Evolutionary conservation across 2,113 vertebrate species (phyloP).

Genomic region (Cebidichthys violaceus): DNA sequence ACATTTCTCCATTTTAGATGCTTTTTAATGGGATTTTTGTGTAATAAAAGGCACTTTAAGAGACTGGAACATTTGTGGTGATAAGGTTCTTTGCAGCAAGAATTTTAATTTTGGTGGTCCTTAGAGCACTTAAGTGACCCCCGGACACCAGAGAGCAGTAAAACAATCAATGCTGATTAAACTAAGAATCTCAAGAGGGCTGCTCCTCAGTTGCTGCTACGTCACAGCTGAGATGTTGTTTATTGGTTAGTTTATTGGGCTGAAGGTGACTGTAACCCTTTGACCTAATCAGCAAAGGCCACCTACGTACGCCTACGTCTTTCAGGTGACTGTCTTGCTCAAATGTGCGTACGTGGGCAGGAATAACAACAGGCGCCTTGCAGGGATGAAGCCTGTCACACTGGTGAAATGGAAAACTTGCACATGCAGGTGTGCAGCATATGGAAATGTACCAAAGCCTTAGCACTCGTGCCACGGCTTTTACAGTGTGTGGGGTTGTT

Average conservation of each 20-base stretch:
- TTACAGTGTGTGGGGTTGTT: conserved; percentile 65
- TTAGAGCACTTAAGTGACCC: conserved; percentile 1
- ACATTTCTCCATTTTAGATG: background rate
- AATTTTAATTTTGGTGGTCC: conserved; percentile 3
- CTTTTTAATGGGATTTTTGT: background rate
- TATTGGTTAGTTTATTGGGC: conserved; percentile 46
- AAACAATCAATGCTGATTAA: conserved; percentile 45
- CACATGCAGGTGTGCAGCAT: conserved; percentile 71
- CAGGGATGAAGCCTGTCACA: conserved; percentile 59
- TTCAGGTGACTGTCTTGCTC: conserved; percentile 39
- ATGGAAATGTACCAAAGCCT: conserved; percentile 77
- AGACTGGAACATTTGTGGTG: background rate
- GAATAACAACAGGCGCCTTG: conserved; percentile 48
- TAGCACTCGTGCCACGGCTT: conserved; percentile 42
- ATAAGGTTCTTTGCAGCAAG: conserved; percentile 22
- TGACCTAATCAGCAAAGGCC: conserved; percentile 57
- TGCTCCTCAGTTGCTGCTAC: background rate
- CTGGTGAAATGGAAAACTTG: conserved; percentile 73
- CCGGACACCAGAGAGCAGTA: conserved; percentile 20
- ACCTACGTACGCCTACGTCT: conserved; percentile 5
- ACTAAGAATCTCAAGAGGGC: conserved; percentile 21
- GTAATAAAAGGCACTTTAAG: conserved; percentile 1
- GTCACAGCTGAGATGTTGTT: conserved; percentile 18
- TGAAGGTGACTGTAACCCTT: conserved; percentile 68
- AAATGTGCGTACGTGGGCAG: conserved; percentile 35